These are phyloP conservation scores for Andrena flavipes DNA, from an alignment of 2,888 invertebrate species.

Conservation along the genomic window DNA sequence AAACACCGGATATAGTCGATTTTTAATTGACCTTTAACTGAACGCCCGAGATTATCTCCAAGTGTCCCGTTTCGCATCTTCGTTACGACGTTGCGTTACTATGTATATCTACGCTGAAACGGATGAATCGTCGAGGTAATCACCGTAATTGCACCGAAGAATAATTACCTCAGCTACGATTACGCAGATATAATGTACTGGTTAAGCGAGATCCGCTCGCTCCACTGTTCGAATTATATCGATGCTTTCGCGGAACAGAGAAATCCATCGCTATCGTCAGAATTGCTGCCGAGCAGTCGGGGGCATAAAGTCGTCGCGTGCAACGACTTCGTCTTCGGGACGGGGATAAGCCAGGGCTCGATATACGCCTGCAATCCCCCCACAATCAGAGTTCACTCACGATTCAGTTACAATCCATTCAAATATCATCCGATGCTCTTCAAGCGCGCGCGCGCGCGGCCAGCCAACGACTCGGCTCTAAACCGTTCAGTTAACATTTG, in stretches of 20 bases:
- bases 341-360: slow-evolving; percentile 33
- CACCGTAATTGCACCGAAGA: background rate
- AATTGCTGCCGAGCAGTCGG: background rate
- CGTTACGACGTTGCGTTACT: background rate
- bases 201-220: background rate
- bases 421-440: slow-evolving; percentile 49
- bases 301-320: slow-evolving; percentile 44
- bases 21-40: slow-evolving; percentile 13
- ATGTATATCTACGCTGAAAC: background rate
- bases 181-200: background rate
- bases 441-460: slow-evolving; percentile 10
- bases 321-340: slow-evolving; percentile 27
- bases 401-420: slow-evolving; percentile 43
- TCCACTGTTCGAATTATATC: background rate
- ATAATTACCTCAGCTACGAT: no score
- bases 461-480: slow-evolving; percentile 9
- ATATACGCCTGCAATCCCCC: slow-evolving; percentile 33
- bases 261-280: slow-evolving; percentile 24
- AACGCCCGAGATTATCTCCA: slow-evolving; percentile 15
- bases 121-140: background rate
- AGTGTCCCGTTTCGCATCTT: slow-evolving; percentile 15
- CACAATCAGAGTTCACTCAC: slow-evolving; percentile 30
- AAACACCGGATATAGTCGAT: slow-evolving; percentile 27
- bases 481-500: slow-evolving; percentile 31
- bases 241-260: background rate